Percentiles rank a stretch among this genome's conserved stretches.
Evolutionary conservation across 2,113 vertebrate genomes (phyloP).

Genomic region (Alligator sinensis): DNA sequence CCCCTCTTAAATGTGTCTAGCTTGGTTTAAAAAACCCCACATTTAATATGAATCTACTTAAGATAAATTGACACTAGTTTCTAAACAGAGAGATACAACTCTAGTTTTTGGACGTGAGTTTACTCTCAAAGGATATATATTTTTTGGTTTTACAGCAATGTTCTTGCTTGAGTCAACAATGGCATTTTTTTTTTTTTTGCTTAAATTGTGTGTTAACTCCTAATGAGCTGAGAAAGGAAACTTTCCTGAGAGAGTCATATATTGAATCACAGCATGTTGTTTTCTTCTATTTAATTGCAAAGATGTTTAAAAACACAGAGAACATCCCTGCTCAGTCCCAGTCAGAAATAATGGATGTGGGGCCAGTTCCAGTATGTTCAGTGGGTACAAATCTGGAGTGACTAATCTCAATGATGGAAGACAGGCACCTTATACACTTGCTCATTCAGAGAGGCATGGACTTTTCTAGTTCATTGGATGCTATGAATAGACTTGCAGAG

Average conservation of each 20-base stretch:
- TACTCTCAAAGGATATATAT: constrained; percentile 40
- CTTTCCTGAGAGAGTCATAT: neutral
- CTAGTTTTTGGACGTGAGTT: constrained; percentile 63
- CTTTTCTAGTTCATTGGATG: too few relatives aligned
- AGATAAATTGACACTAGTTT: constrained; percentile 58
- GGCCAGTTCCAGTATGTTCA: neutral
- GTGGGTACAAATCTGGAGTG: neutral
- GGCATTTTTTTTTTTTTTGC: neutral
- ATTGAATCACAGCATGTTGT: neutral
- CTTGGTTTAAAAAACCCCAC: constrained; percentile 66
- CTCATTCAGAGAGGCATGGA: too few relatives aligned
- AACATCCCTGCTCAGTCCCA: neutral
- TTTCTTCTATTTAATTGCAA: constrained; percentile 21
- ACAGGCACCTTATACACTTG: neutral
- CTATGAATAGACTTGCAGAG: too few relatives aligned
- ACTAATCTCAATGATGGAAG: neutral
- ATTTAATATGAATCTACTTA: constrained; percentile 62
- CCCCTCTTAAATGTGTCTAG: constrained; percentile 6
- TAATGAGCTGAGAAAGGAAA: constrained; percentile 15
- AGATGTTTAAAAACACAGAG: neutral
- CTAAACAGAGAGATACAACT: constrained; percentile 51
- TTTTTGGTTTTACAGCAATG: neutral
- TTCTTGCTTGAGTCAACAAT: constrained; percentile 32
- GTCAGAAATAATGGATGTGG: neutral
- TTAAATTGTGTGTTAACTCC: constrained; percentile 33